Evolutionary conservation across 2,797 vertebrate genomes (phyloP).

Genomic region (Rhincodon typus): DNA sequence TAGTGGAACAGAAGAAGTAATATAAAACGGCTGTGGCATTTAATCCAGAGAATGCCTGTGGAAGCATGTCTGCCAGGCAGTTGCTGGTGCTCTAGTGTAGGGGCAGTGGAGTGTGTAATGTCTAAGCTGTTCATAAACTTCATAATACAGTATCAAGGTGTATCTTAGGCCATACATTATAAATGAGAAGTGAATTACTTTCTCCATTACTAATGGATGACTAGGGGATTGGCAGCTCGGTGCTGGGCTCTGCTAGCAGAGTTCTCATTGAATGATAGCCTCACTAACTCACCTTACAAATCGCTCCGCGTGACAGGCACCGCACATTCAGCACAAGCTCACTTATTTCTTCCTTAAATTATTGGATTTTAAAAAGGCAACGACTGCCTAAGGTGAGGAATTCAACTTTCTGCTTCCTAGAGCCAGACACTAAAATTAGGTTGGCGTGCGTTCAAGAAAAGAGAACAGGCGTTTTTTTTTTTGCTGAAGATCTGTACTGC

Average conservation of each 20-base stretch:
- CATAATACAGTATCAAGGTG: slow-evolving; percentile 57
- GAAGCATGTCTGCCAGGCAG: neutral
- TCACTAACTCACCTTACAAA: slow-evolving; percentile 56
- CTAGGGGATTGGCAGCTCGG: slow-evolving; percentile 61
- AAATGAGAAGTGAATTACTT: slow-evolving; percentile 58
- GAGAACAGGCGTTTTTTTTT: neutral
- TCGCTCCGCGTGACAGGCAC: slow-evolving; percentile 53
- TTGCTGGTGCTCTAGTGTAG: neutral
- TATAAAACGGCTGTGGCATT: neutral
- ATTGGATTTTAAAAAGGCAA: slow-evolving; percentile 45
- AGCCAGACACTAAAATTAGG: slow-evolving; percentile 11
- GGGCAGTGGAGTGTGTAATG: slow-evolving; percentile 44
- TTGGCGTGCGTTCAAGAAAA: neutral
- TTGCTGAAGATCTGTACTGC: neutral
- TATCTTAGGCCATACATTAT: slow-evolving; percentile 58
- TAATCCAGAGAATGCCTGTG: slow-evolving; percentile 23
- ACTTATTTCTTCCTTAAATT: slow-evolving; percentile 52
- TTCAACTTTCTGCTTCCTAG: slow-evolving; percentile 43
- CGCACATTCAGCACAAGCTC: slow-evolving; percentile 59
- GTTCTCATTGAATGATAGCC: slow-evolving; percentile 46
- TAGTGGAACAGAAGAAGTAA: slow-evolving; percentile 10
- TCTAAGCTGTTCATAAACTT: slow-evolving; percentile 54
- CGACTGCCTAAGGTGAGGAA: slow-evolving; percentile 52
- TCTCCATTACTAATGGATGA: slow-evolving; percentile 58
- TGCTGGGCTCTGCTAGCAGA: slow-evolving; percentile 48